Evolutionary conservation across 2,797 vertebrate genomes (phyloP), one percentile per base, ranked within the genome.

Genomic region (Dipus sagitta): DNA sequence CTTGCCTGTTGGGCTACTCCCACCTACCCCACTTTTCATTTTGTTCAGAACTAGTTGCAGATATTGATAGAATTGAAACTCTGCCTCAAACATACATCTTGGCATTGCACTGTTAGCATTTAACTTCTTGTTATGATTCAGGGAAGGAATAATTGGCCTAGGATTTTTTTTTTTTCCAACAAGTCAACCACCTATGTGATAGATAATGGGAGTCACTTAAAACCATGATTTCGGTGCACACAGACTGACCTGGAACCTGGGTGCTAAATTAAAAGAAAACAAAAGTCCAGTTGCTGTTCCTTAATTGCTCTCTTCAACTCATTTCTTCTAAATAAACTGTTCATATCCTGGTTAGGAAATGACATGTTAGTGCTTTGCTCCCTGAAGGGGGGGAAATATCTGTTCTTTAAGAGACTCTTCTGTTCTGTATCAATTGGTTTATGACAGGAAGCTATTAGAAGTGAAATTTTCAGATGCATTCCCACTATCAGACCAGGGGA

Each of bases 31-130:
- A 96, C 92, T 98, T 98, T 98, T 96, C 97, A 95, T 98, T 98
- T 96, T 92, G 97, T 98, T 98, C 94, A 97, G 97, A 95, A 97
- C 96, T 85, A 97, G 97, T 97, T 97, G 93, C 95, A 96, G 97
- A 97, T 98, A 97, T 97, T 74, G 7, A 98, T 92, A 98, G 93
- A 97, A 97, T 98, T 92, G 84, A 97, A 98, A 98, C 98, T 96
- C 97, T 98, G 98, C 98, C 98, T 98, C 98, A 98, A 86, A 97
- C 96, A 97, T 97, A 97, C 97, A 98, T 98, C 98, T 98, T 98
- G 98, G 98, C 98, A 98, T 98, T 97, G 98, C 98, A 98, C 98
- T 98, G 98, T 98, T 99, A 98, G 97, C 98, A 97, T 98, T 98
- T 98, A 98, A 98, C 98, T 98, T 98, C 98, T 98, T 90, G 97